Conservation (phyloP, 1,140 invertebrate species). For the Pseudomyrmex cubaensis region DNA sequence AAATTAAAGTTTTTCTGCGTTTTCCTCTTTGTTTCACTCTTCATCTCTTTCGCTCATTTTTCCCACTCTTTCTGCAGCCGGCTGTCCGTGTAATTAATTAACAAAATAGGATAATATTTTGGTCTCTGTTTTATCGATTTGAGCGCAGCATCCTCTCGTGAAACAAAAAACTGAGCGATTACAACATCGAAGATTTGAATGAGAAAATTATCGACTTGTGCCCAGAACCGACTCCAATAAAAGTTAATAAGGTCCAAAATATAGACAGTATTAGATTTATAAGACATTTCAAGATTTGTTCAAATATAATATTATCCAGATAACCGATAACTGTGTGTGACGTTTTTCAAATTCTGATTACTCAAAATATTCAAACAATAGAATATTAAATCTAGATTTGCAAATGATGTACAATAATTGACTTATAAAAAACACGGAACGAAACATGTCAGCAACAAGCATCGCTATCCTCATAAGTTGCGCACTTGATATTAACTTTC, state of each 20-base stretch:
- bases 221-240: background rate
- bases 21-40: constrained; percentile 24
- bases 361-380: no score
- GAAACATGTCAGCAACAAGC: constrained; percentile 44
- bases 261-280: no score
- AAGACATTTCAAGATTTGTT: no score
- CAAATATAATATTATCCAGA: no score
- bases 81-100: constrained; percentile 44
- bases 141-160: constrained; percentile 2
- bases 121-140: constrained; percentile 18
- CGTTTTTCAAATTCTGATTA: no score
- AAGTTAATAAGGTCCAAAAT: background rate
- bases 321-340: no score
- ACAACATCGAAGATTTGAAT: constrained; percentile 24
- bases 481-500: constrained; percentile 26
- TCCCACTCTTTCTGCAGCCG: constrained; percentile 12
- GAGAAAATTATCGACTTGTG: constrained; percentile 37
- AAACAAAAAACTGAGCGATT: constrained; percentile 22
- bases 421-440: background rate
- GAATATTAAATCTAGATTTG: no score
- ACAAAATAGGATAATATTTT: constrained; percentile 57
- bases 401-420: no score
- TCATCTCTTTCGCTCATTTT: background rate
- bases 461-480: constrained; percentile 35
- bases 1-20: constrained; percentile 56